Evolutionary conservation across 2,888 invertebrate species (phyloP).

Genomic region (Eubasilissa splendida): DNA sequence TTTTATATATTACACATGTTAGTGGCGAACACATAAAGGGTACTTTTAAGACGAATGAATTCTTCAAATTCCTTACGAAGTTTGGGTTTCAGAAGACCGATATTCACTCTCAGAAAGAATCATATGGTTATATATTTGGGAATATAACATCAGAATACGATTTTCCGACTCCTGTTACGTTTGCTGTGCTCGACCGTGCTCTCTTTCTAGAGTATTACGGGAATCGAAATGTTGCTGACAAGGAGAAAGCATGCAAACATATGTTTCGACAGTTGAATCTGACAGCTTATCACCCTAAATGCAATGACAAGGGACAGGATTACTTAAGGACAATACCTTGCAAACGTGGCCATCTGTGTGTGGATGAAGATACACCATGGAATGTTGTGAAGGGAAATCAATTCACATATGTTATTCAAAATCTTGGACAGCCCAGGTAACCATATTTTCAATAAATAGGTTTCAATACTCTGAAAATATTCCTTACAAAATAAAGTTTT

Average conservation of each 20-base stretch:
- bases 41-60: conserved; percentile 78
- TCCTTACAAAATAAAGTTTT: no score
- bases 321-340: conserved; percentile 92
- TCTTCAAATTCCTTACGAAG: conserved; percentile 93
- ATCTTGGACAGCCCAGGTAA: conserved; percentile 91
- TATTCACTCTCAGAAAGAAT: conserved; percentile 85
- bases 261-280: conserved; percentile 91
- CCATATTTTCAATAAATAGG: not conserved
- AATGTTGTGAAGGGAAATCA: conserved; percentile 92
- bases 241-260: conserved; percentile 82
- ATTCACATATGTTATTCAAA: conserved; percentile 94
- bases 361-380: conserved; percentile 88
- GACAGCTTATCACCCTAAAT: conserved; percentile 88
- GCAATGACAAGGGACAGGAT: conserved; percentile 83
- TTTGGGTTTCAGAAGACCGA: conserved; percentile 98
- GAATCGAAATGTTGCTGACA: conserved; percentile 76
- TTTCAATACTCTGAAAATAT: no score
- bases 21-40: conserved; percentile 75
- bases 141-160: conserved; percentile 86
- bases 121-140: conserved; percentile 96
- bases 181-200: conserved; percentile 91
- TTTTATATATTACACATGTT: conserved; percentile 22
- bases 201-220: conserved; percentile 94
- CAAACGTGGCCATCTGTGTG: conserved; percentile 80
- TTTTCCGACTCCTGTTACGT: conserved; percentile 80